A percentile compares a stretch with the other conserved stretches of the same genome.
Conservation (phyloP, 1,140 invertebrate species). For the Psix sp. region DNA sequence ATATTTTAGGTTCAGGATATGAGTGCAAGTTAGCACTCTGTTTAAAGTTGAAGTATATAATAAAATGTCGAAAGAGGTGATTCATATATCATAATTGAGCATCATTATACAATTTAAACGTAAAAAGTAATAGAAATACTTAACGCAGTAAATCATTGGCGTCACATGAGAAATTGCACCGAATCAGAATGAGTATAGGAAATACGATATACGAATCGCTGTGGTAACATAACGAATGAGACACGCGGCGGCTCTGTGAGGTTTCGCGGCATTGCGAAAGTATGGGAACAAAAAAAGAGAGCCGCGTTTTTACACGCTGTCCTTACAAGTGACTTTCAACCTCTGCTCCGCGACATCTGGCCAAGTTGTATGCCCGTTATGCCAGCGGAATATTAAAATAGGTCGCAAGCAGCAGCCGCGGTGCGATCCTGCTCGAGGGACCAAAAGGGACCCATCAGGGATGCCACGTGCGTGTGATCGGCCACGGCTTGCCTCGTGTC, state of each 20-base stretch:
- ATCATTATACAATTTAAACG: too few relatives aligned
- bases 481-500: slow-evolving; percentile 61
- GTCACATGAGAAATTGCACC: too few relatives aligned
- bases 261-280: slow-evolving; percentile 30
- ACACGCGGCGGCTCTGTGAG: slow-evolving; percentile 3
- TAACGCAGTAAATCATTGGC: too few relatives aligned
- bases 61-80: too few relatives aligned
- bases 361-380: slow-evolving; percentile 45
- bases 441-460: slow-evolving; percentile 61
- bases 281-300: slow-evolving; percentile 39
- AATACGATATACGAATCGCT: too few relatives aligned
- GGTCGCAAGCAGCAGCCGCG: slow-evolving; percentile 37
- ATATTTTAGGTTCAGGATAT: too few relatives aligned
- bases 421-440: slow-evolving; percentile 26
- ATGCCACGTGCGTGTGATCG: slow-evolving; percentile 68
- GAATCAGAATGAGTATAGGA: too few relatives aligned
- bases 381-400: slow-evolving; percentile 64
- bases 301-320: slow-evolving; percentile 45
- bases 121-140: too few relatives aligned
- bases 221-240: background rate
- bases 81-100: too few relatives aligned
- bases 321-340: slow-evolving; percentile 50
- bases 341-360: slow-evolving; percentile 41
- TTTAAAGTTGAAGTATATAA: too few relatives aligned
- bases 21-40: too few relatives aligned